phyloP scores from a whole-genome alignment of 2,113 vertebrate species.

The Colistium nudipinnis region DNA sequence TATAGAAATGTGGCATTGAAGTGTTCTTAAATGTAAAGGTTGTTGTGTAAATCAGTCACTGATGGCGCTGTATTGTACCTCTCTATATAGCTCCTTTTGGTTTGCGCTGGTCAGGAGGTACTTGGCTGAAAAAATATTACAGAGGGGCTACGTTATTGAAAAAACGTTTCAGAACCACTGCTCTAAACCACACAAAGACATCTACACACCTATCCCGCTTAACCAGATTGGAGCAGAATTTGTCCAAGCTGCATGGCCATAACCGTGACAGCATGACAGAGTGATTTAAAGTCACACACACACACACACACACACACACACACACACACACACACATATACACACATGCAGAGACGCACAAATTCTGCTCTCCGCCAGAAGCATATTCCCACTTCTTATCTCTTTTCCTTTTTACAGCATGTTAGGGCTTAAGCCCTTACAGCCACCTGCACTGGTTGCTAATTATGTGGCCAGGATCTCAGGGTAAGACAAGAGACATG shows the following conservation, averaged over 20 bases:
- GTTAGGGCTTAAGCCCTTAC: slow-evolving; percentile 31
- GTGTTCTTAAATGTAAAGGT: no score
- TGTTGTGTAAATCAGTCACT: no score
- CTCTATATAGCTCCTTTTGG: no score
- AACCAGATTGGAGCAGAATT: slow-evolving; percentile 39
- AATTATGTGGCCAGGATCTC: slow-evolving; percentile 33
- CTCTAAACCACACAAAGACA: not conserved
- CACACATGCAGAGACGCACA: slow-evolving; percentile 30
- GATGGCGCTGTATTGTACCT: no score
- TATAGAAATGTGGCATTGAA: no score
- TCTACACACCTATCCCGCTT: slow-evolving; percentile 8
- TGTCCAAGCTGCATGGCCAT: slow-evolving; percentile 32
- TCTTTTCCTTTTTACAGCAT: slow-evolving; percentile 17
- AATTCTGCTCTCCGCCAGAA: not conserved
- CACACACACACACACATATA: slow-evolving; percentile 27
- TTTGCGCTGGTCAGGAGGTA: no score
- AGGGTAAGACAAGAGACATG: not conserved
- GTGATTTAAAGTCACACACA: slow-evolving; percentile 57
- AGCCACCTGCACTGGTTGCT: slow-evolving; percentile 29
- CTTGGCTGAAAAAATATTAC: no score
- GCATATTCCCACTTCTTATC: slow-evolving; percentile 34
- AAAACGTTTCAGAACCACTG: no score
- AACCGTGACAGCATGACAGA: slow-evolving; percentile 51
- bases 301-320: slow-evolving; percentile 27
- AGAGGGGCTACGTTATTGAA: no score